Percentiles rank a stretch among this genome's conserved stretches.
phyloP scores from a whole-genome alignment of 1,140 invertebrate genomes.

The Mercenaria mercenaria region DNA sequence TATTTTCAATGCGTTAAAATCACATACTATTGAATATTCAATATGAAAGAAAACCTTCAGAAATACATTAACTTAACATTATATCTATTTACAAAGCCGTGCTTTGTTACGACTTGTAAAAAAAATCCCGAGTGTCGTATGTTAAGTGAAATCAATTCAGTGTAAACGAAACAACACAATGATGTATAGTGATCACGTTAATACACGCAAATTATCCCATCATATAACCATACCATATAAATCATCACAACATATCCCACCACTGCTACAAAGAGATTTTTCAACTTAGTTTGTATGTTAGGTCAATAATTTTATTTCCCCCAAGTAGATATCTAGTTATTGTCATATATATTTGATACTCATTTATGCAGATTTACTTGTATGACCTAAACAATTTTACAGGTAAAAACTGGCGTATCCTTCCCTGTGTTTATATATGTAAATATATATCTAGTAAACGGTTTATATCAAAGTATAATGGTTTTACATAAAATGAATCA shows the following conservation, averaged over 20 bases:
- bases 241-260: neutral
- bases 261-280: neutral
- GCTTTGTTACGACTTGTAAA: neutral
- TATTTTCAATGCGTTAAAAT: no score
- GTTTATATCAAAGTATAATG: constrained; percentile 16
- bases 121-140: neutral
- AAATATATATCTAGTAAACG: constrained; percentile 14
- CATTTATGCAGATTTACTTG: constrained; percentile 6
- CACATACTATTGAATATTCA: no score
- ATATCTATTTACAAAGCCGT: neutral
- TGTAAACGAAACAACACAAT: constrained; percentile 20
- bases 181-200: neutral
- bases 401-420: neutral
- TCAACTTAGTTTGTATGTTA: neutral
- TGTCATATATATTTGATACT: constrained; percentile 10
- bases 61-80: neutral
- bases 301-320: constrained; percentile 14
- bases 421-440: neutral
- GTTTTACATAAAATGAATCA: constrained; percentile 8
- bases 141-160: constrained; percentile 6
- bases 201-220: constrained; percentile 12
- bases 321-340: constrained; percentile 1
- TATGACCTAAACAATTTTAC: constrained; percentile 21
- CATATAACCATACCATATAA: neutral
- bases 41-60: neutral